These are phyloP conservation scores for Euura saliciscinereae DNA, from an alignment of 1,140 invertebrate genomes.

Conservation along the genomic window DNA sequence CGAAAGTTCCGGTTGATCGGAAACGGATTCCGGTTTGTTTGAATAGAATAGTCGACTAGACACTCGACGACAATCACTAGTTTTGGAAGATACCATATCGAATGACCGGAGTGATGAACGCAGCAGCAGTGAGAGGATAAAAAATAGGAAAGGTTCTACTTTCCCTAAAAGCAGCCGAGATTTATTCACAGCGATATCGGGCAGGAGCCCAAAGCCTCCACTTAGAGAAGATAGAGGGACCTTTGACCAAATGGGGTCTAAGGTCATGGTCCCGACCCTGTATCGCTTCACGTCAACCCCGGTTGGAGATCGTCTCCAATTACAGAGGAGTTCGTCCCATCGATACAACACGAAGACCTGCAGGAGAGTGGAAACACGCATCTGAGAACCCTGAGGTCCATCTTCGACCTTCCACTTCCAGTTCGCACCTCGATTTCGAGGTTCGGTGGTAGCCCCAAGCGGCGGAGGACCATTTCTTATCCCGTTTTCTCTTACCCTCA, in stretches of 20 bases:
- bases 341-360: neutral
- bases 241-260: neutral
- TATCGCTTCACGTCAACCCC: conserved; percentile 2
- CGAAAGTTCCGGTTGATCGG: neutral
- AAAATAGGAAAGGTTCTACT: neutral
- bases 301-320: neutral
- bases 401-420: conserved; percentile 4
- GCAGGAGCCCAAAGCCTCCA: neutral
- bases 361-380: neutral
- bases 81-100: neutral
- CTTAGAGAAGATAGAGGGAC: neutral
- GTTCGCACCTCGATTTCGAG: neutral
- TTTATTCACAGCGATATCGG: neutral
- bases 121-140: neutral
- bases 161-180: neutral
- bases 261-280: neutral
- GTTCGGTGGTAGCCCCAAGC: neutral
- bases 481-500: conserved; percentile 5
- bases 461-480: neutral
- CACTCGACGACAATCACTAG: neutral
- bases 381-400: neutral
- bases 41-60: conserved; percentile 2
- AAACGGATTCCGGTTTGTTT: neutral
- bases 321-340: neutral
- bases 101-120: neutral